Base-by-base conservation (phyloP, 2,113 vertebrate genomes). In the Zeus faber region DNA sequence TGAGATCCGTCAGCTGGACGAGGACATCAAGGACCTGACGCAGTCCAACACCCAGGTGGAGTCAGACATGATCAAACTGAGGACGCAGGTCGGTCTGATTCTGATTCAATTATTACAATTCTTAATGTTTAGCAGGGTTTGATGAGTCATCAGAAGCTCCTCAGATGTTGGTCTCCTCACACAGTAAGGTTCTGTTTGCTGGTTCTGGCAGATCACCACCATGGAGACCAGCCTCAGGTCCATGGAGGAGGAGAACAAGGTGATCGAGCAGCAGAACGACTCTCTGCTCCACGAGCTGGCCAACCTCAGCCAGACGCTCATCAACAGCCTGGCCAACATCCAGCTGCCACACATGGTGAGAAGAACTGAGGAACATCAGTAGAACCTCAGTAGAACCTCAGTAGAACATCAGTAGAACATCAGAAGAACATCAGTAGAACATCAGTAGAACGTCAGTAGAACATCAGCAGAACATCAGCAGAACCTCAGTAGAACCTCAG, bases 271-370 rank as follows among this genome's bases (percentile, higher is more conserved):
- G 85, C 96, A 99, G 90, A 99, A 99, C 35, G 96, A 98, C 85
- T 98, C 96, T 3, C 91, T 99, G 67, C 93, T 99, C 62, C 95
- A 98, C 25, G 96, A 99, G 79, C 84, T 99, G 81, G 95, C 95
- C 82, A 98, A 86, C 89, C 93, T 98, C 72, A 99, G 96, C 88
- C 95, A 99, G 90, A 93, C 96, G 49, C 90, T 98, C 81, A 99
- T 99, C 88, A 93, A 95, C 88, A 99, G 96, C 84, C 88, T 99
- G 49, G 95, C 95, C 62, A 97, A 97, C 90, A 97, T 99, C 89
- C 96, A 99, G 90, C 93, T 99, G 47, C 96, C 96, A 6, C 96
- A 98, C 85, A 98, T 99, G 96, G 96, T 99, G 88, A 92, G 93
- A 89, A n/a, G n/a, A n/a, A n/a, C n/a, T n/a, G n/a, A n/a, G n/a